phyloP scores from a whole-genome alignment of 2,797 vertebrate genomes.

The Miichthys miiuy region DNA sequence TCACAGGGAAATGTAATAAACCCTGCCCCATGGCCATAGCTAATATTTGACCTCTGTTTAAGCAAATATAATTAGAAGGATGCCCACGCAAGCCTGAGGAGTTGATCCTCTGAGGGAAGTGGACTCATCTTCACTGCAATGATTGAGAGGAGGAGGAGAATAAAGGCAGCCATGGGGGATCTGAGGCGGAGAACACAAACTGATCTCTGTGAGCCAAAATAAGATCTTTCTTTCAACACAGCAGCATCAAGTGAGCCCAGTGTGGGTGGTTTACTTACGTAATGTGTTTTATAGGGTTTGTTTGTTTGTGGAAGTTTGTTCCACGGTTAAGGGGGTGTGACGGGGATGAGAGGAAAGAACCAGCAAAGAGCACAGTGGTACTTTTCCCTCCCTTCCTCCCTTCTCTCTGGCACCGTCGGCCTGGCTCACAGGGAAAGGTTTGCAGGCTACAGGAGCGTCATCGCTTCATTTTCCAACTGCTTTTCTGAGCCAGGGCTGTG shows the following conservation, averaged over 20 bases:
- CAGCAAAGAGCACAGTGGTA: conserved; percentile 11
- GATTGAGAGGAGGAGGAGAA: conserved; percentile 19
- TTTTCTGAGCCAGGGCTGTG: conserved; percentile 6
- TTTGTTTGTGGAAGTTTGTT: conserved; percentile 64
- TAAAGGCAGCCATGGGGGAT: conserved; percentile 13
- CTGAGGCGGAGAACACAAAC: conserved; percentile 34
- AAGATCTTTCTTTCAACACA: conserved; percentile 50
- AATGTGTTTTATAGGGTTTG: conserved; percentile 50
- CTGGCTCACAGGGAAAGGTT: not conserved
- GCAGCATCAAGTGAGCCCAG: conserved; percentile 38
- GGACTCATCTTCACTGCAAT: conserved; percentile 46
- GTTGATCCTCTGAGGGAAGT: conserved; percentile 34
- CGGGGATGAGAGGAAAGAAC: conserved; percentile 14
- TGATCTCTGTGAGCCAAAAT: conserved; percentile 48
- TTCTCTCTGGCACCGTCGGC: not conserved
- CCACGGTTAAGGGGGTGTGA: conserved; percentile 42
- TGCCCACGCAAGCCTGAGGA: conserved; percentile 42
- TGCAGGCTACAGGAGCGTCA: not conserved
- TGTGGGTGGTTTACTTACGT: conserved; percentile 40
- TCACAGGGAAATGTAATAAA: conserved; percentile 61
- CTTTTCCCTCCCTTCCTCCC: conserved; percentile 56
- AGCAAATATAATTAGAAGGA: conserved; percentile 71
- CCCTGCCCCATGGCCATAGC: conserved; percentile 48
- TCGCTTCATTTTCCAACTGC: not conserved
- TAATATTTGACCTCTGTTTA: conserved; percentile 77